Conservation (phyloP, 2,113 vertebrate genomes). For the Ptyas mucosa region DNA sequence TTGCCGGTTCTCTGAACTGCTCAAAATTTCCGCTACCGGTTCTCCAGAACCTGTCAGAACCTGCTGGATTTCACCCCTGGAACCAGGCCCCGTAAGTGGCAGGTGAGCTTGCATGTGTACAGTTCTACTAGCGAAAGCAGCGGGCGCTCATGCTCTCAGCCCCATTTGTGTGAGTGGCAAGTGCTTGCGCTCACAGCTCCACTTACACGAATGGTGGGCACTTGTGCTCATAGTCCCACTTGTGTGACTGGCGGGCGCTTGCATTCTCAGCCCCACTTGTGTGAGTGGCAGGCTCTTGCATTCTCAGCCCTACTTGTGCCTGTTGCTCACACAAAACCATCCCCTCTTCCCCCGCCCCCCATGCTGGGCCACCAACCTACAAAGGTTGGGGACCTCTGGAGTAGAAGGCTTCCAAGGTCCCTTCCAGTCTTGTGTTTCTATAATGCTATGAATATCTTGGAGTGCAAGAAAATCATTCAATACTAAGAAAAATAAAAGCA, state of each 20-base stretch:
- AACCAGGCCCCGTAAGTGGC: background rate
- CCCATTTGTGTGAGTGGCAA: no score
- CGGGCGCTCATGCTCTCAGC: no score
- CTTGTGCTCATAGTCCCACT: no score
- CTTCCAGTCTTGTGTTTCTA: background rate
- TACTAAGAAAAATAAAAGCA: background rate
- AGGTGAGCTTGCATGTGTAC: background rate
- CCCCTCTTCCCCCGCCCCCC: background rate
- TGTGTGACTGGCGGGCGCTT: rapidly evolving
- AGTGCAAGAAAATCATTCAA: background rate
- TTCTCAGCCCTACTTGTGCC: background rate
- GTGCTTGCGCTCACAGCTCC: background rate
- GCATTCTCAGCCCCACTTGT: background rate
- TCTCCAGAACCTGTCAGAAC: no score
- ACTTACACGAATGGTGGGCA: no score
- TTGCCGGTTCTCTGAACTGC: no score
- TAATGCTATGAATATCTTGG: background rate
- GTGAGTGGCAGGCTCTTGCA: background rate
- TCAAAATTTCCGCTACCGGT: no score
- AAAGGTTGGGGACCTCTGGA: background rate
- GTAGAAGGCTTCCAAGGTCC: background rate
- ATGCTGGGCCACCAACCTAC: background rate
- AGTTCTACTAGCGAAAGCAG: background rate
- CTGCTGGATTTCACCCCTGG: no score
- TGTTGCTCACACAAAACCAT: background rate